phyloP scores from a whole-genome alignment of 1,140 invertebrate species.

The Mylabris phalerata region DNA sequence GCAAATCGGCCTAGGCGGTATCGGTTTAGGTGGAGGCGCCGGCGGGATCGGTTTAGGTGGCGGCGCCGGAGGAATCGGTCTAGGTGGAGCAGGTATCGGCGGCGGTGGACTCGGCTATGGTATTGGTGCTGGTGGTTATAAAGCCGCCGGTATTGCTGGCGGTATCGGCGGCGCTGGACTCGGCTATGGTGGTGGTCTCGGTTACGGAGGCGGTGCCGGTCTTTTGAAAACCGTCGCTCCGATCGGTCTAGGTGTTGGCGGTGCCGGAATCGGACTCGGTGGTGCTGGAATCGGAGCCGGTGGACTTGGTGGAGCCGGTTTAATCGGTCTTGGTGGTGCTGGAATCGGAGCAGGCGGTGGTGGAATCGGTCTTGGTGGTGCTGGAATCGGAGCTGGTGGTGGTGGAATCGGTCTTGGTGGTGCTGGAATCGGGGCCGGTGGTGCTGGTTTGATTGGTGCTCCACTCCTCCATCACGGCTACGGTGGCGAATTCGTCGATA shows the following conservation, averaged over 20 bases:
- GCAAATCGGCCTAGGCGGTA: slow-evolving; percentile 31
- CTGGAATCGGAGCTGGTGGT: slow-evolving; percentile 16
- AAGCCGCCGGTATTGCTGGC: slow-evolving; percentile 15
- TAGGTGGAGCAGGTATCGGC: neutral
- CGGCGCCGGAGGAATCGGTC: neutral
- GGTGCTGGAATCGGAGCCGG: slow-evolving; percentile 26
- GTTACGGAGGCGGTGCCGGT: slow-evolving; percentile 31
- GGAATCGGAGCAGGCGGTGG: slow-evolving; percentile 1
- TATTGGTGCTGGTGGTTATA: slow-evolving; percentile 10
- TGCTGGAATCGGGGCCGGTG: slow-evolving; percentile 34
- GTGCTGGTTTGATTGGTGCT: slow-evolving; percentile 27
- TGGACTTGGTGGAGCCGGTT: slow-evolving; percentile 7
- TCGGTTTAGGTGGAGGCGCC: slow-evolving; percentile 27
- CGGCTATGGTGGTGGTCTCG: slow-evolving; percentile 26
- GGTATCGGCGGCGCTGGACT: slow-evolving; percentile 16
- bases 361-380: slow-evolving; percentile 1
- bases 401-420: slow-evolving; percentile 21
- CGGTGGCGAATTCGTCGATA: slow-evolving; percentile 38
- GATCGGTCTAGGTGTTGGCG: slow-evolving; percentile 38
- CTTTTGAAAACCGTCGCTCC: slow-evolving; percentile 37
- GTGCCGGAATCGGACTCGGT: slow-evolving; percentile 27
- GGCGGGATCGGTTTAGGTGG: slow-evolving; percentile 21
- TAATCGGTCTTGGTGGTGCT: slow-evolving; percentile 2
- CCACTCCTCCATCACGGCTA: slow-evolving; percentile 21
- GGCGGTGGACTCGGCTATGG: slow-evolving; percentile 21